A percentile compares a stretch with the other conserved stretches of the same genome.
Evolutionary conservation across 2,797 vertebrate genomes (phyloP).

Genomic region (Vultur gryphus): DNA sequence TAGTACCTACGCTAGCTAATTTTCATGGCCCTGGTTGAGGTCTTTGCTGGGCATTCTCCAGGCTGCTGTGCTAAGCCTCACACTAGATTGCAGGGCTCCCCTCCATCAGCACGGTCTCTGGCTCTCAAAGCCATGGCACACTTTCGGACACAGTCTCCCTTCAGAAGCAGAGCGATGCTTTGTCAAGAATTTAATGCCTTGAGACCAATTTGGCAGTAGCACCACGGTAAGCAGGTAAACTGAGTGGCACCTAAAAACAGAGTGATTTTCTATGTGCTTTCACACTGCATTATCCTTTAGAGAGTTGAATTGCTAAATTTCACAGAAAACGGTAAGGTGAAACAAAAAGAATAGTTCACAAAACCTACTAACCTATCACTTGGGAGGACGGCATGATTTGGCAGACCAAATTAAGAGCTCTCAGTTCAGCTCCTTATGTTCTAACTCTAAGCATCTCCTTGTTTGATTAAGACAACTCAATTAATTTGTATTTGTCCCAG

Average conservation of each 20-base stretch:
- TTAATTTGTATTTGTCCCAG: not conserved
- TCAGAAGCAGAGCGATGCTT: not conserved
- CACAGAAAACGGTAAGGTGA: not conserved
- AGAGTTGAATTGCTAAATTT: not conserved
- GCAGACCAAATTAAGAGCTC: not conserved
- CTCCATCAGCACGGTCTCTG: not conserved
- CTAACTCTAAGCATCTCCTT: not conserved
- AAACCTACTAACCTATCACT: not conserved
- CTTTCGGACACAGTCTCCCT: not conserved
- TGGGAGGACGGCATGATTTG: not conserved
- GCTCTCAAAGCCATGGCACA: not conserved
- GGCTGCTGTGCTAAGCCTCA: not conserved
- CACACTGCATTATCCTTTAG: not conserved
- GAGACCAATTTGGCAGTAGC: not conserved
- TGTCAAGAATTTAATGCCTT: not conserved
- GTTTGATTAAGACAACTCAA: not conserved
- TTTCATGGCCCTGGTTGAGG: not conserved
- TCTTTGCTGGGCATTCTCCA: not conserved
- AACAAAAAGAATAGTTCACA: not conserved
- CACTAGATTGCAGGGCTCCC: not conserved
- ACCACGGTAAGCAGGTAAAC: not conserved
- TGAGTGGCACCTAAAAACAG: not conserved
- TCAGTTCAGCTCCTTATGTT: not conserved
- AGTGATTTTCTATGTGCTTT: not conserved
- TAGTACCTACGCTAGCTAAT: not conserved